Conservation (phyloP, 2,888 invertebrate genomes). For the Tolmerus cingulatus region DNA sequence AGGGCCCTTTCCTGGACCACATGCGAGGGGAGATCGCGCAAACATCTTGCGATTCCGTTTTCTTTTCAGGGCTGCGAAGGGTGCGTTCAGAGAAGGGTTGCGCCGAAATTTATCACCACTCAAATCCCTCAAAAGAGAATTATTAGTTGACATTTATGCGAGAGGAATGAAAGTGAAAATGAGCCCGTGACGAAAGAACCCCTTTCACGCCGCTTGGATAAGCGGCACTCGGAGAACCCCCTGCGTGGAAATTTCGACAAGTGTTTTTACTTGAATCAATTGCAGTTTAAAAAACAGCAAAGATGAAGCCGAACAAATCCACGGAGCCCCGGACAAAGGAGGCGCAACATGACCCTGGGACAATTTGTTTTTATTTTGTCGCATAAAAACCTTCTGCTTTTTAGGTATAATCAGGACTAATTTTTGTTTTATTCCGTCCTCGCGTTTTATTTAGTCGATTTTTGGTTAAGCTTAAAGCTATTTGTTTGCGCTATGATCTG, state of each 20-base stretch:
- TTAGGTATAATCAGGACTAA: not conserved
- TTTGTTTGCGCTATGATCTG: not conserved
- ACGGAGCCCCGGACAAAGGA: not conserved
- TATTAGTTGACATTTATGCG: constrained; percentile 32
- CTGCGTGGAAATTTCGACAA: constrained; percentile 32
- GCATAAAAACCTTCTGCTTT: not conserved
- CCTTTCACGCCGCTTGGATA: not conserved
- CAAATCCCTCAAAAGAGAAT: not conserved
- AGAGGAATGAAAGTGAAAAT: constrained; percentile 24
- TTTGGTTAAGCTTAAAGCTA: not conserved
- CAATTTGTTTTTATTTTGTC: constrained; percentile 16
- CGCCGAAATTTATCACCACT: not conserved
- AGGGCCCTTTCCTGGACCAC: not conserved
- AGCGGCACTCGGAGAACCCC: not conserved
- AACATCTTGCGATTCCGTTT: not conserved
- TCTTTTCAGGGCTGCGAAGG: not conserved
- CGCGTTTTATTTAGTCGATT: not conserved
- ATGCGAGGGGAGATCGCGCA: not conserved
- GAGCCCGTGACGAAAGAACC: not conserved
- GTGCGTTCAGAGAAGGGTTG: not conserved
- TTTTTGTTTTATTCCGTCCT: not conserved
- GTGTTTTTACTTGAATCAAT: constrained; percentile 23
- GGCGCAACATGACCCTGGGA: not conserved
- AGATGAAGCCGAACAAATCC: not conserved
- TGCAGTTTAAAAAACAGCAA: not conserved